phyloP scores from a whole-genome alignment of 2,888 invertebrate species.

The Kuschelorhynchus macadamiae region DNA sequence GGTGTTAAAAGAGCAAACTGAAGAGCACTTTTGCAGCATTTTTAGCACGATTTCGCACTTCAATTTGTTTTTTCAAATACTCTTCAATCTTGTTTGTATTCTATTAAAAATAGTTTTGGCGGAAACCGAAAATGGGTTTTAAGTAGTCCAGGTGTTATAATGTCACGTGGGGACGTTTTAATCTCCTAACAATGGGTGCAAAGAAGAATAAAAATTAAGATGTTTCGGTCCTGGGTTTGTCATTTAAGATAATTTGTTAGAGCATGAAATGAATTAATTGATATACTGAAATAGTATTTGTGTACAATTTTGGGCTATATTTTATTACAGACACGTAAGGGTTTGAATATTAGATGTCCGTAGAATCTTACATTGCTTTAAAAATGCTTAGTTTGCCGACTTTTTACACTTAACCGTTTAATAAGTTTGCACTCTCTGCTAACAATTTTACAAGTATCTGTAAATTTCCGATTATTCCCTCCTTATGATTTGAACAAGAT shows the following conservation, averaged over 20 bases:
- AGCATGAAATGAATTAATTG: too few relatives aligned
- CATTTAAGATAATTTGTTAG: not conserved
- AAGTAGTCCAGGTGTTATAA: conserved; percentile 9
- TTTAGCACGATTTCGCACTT: conserved; percentile 53
- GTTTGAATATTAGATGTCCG: too few relatives aligned
- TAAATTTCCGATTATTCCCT: too few relatives aligned
- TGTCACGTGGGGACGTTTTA: conserved; percentile 16
- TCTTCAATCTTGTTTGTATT: conserved; percentile 14
- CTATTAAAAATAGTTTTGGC: conserved; percentile 14
- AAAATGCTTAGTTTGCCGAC: too few relatives aligned
- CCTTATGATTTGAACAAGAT: too few relatives aligned
- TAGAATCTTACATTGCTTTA: too few relatives aligned
- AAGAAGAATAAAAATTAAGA: conserved; percentile 9
- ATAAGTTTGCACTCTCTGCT: too few relatives aligned
- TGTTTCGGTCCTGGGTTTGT: not conserved
- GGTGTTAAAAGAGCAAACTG: conserved; percentile 28
- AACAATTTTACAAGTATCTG: too few relatives aligned
- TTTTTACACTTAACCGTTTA: too few relatives aligned
- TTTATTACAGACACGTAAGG: too few relatives aligned
- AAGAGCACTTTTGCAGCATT: conserved; percentile 37
- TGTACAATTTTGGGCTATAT: too few relatives aligned
- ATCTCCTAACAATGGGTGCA: conserved; percentile 17
- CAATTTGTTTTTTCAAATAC: conserved; percentile 50
- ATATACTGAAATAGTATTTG: too few relatives aligned
- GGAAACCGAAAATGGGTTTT: conserved; percentile 2